Evolutionary conservation across 2,797 vertebrate species (phyloP).

Genomic region (Balearica regulorum): DNA sequence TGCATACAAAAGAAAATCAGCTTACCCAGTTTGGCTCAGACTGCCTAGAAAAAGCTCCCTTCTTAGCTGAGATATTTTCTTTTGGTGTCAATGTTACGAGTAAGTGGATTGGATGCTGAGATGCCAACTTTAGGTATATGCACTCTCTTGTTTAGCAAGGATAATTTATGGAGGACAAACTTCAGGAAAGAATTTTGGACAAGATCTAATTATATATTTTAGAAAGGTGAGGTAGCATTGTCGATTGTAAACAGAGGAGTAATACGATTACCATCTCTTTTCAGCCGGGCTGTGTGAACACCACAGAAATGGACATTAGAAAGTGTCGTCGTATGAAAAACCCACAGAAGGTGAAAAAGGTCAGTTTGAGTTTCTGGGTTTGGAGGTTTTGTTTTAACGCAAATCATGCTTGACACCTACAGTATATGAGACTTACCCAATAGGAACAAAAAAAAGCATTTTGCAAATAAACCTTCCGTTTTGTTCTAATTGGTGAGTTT

Average conservation of each 20-base stretch:
- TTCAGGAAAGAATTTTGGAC: not conserved
- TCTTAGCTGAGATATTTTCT: not conserved
- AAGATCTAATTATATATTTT: not conserved
- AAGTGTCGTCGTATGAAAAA: slow-evolving; percentile 96
- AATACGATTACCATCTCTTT: not conserved
- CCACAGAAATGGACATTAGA: slow-evolving; percentile 97
- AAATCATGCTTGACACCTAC: not conserved
- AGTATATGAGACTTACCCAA: not conserved
- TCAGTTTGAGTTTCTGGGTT: slow-evolving; percentile 47
- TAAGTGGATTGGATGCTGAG: not conserved
- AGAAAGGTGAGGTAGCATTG: not conserved
- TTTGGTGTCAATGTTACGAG: not conserved
- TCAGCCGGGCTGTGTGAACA: slow-evolving; percentile 97
- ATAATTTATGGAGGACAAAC: not conserved
- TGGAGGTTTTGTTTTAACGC: not conserved
- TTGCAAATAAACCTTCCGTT: not conserved
- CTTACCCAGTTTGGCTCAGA: not conserved
- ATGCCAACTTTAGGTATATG: not conserved
- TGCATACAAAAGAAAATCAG: not conserved
- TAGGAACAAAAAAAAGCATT: not conserved
- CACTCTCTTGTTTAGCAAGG: not conserved
- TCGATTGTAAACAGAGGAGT: not conserved
- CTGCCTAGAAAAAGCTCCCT: not conserved
- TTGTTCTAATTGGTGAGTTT: not conserved
- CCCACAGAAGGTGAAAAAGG: slow-evolving; percentile 96